Conservation (phyloP, 2,113 vertebrate species). For the Rhegmatorhina hoffmannsi region DNA sequence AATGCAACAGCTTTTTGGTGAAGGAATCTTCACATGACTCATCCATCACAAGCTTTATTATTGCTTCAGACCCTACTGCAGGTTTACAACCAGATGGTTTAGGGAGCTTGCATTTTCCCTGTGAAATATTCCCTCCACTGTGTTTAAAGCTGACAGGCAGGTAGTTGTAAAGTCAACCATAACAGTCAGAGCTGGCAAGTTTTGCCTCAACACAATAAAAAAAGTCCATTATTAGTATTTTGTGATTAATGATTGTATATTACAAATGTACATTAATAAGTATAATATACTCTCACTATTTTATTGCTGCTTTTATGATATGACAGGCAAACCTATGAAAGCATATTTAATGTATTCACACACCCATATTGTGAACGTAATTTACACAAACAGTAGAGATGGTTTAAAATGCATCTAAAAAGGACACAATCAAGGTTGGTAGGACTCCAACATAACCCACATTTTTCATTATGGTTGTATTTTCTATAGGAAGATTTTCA, state of each 20-base stretch:
- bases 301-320: constrained; percentile 49
- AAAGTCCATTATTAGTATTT: constrained; percentile 69
- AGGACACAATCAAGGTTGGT: background rate
- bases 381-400: constrained; percentile 31
- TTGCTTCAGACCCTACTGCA: constrained; percentile 59
- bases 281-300: constrained; percentile 64
- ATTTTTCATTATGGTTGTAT: background rate
- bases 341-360: constrained; percentile 38
- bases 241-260: constrained; percentile 73
- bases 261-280: constrained; percentile 68
- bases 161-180: constrained; percentile 73
- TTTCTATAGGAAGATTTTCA: background rate
- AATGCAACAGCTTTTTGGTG: constrained; percentile 30
- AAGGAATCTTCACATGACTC: constrained; percentile 55
- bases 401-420: constrained; percentile 18
- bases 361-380: background rate
- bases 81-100: constrained; percentile 70
- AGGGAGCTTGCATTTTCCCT: constrained; percentile 65
- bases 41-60: constrained; percentile 61
- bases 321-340: constrained; percentile 47
- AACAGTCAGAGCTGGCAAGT: constrained; percentile 71
- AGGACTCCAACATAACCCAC: background rate
- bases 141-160: constrained; percentile 74
- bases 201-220: constrained; percentile 68
- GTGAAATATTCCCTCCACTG: constrained; percentile 66